Conservation (phyloP, 2,797 vertebrate species). For the Argentina silus region DNA sequence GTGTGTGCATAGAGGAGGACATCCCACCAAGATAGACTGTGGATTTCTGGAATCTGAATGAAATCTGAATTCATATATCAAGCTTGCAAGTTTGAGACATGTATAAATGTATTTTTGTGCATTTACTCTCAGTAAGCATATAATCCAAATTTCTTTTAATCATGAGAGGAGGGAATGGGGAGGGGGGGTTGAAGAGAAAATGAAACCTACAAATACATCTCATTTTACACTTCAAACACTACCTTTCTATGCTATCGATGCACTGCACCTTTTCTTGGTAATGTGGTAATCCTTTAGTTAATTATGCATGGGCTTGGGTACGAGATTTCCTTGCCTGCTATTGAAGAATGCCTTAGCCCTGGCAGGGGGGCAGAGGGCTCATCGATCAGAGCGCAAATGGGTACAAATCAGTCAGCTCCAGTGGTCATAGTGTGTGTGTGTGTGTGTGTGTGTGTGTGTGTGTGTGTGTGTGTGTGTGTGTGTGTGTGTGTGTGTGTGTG, state of each 20-base stretch:
- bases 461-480: slow-evolving; percentile 27
- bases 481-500: slow-evolving; percentile 34
- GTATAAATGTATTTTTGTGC: neutral
- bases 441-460: slow-evolving; percentile 39
- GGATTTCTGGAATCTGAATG: neutral
- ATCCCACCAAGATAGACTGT: too few relatives aligned
- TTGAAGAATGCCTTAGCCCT: slow-evolving; percentile 42
- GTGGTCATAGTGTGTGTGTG: slow-evolving; percentile 14
- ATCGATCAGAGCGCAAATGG: slow-evolving; percentile 46
- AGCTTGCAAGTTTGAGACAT: neutral
- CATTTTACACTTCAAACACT: neutral
- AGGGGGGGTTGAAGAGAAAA: neutral
- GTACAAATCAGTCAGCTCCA: slow-evolving; percentile 35
- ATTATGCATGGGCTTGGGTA: slow-evolving; percentile 44
- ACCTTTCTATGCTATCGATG: neutral
- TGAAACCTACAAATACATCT: neutral
- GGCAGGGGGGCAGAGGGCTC: slow-evolving; percentile 38
- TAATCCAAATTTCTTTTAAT: neutral
- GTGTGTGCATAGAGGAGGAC: neutral
- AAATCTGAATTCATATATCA: slow-evolving; percentile 30
- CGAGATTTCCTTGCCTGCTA: slow-evolving; percentile 45
- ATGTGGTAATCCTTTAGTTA: slow-evolving; percentile 29
- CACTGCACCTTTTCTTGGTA: neutral
- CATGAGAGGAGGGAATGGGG: too few relatives aligned
- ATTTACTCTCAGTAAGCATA: neutral